These are phyloP conservation scores for Hiodon alosoides DNA, from an alignment of 2,113 vertebrate species.

Conservation along the genomic window DNA sequence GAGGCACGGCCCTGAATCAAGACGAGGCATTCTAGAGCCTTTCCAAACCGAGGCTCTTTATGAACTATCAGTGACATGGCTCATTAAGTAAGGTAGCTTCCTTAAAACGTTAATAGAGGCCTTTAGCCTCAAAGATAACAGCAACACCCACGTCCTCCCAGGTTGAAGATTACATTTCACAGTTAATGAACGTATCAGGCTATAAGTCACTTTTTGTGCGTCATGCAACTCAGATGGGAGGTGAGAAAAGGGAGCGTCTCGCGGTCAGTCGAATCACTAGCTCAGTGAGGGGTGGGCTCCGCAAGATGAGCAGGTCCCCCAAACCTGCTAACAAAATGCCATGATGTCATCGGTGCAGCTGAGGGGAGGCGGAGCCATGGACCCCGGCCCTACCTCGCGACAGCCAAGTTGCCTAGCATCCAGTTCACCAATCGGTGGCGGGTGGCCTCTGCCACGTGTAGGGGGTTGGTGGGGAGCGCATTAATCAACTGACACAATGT, in stretches of 20 bases:
- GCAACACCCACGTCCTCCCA: too few relatives aligned
- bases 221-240: not conserved
- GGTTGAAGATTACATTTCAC: not conserved
- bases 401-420: not conserved
- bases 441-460: not conserved
- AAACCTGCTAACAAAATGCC: not conserved
- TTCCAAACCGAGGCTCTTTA: too few relatives aligned
- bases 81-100: too few relatives aligned
- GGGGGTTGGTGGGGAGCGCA: not conserved
- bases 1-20: too few relatives aligned
- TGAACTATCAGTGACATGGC: not conserved
- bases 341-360: conserved; percentile 1
- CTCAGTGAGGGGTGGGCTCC: too few relatives aligned
- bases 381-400: not conserved
- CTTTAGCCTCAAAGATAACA: too few relatives aligned
- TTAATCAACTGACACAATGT: conserved; percentile 23
- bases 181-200: not conserved
- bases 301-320: too few relatives aligned
- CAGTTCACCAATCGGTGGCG: conserved; percentile 21
- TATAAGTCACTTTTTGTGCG: not conserved
- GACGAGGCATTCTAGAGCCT: too few relatives aligned
- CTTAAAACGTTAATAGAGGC: too few relatives aligned
- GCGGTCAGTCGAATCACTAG: too few relatives aligned
- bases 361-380: conserved; percentile 8
- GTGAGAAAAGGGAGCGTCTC: not conserved